These are phyloP conservation scores for Ips typographus DNA, from an alignment of 1,140 invertebrate species.

Conservation along the genomic window DNA sequence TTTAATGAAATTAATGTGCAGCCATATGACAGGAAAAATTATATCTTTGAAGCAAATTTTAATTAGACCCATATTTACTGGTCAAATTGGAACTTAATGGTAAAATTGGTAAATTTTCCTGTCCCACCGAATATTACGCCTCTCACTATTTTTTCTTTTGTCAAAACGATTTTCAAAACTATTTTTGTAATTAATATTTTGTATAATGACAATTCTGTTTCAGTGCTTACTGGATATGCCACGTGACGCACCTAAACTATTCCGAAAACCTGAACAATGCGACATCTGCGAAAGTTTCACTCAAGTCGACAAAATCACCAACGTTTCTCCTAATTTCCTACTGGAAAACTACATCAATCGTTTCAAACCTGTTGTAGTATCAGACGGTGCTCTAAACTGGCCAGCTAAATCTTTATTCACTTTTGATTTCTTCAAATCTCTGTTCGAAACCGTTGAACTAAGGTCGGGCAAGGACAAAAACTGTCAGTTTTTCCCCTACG, in stretches of 20 bases:
- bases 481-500: slow-evolving; percentile 92
- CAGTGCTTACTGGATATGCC: slow-evolving; percentile 66
- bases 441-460: slow-evolving; percentile 64
- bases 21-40: too few species aligned
- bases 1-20: too few species aligned
- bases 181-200: too few species aligned
- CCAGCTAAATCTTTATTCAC: slow-evolving; percentile 67
- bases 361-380: slow-evolving; percentile 79
- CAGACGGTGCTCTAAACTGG: slow-evolving; percentile 78
- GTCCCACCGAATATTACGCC: too few species aligned
- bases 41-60: too few species aligned
- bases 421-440: slow-evolving; percentile 77
- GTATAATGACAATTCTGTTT: slow-evolving; percentile 30
- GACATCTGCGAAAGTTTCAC: slow-evolving; percentile 67
- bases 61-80: too few species aligned
- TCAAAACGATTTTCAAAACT: too few species aligned
- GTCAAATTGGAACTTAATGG: too few species aligned
- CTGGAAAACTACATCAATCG: slow-evolving; percentile 71
- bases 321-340: slow-evolving; percentile 67
- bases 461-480: slow-evolving; percentile 56
- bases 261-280: slow-evolving; percentile 75
- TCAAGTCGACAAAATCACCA: slow-evolving; percentile 63
- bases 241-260: slow-evolving; percentile 52
- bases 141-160: too few species aligned
- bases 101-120: too few species aligned